phyloP scores from a whole-genome alignment of 1,140 invertebrate species.

The Ceratosolen solmsi region DNA sequence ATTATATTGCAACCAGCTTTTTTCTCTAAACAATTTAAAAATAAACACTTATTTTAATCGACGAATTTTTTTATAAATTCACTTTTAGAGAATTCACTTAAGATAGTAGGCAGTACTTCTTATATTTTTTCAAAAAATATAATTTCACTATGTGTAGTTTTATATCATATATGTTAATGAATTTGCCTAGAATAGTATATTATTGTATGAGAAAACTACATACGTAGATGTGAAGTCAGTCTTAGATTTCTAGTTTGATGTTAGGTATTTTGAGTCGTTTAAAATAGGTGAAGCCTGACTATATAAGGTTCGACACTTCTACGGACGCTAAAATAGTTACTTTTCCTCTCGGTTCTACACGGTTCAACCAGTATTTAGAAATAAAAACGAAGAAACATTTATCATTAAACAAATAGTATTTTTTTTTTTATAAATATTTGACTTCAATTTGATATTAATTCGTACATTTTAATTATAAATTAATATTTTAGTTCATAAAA shows the following conservation, averaged over 20 bases:
- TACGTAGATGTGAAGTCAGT: background rate
- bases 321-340: slow-evolving; percentile 16
- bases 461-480: too few relatives aligned
- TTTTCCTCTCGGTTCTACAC: background rate
- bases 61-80: too few relatives aligned
- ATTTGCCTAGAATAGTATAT: background rate
- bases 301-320: slow-evolving; percentile 25
- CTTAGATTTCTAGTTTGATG: slow-evolving; percentile 10
- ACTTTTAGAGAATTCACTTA: too few relatives aligned
- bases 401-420: background rate
- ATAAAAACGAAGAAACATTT: background rate
- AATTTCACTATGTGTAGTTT: background rate
- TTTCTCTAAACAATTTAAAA: too few relatives aligned
- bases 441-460: too few relatives aligned
- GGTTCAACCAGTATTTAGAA: background rate
- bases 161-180: background rate
- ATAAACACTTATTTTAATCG: too few relatives aligned
- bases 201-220: background rate
- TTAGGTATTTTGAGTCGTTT: slow-evolving; percentile 14
- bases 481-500: too few relatives aligned
- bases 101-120: too few relatives aligned
- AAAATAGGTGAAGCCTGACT: slow-evolving; percentile 31
- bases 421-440: too few relatives aligned
- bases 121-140: too few relatives aligned
- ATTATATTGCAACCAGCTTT: too few relatives aligned